phyloP scores from a whole-genome alignment of 1,140 invertebrate species.

The Nixonia krombeini region DNA sequence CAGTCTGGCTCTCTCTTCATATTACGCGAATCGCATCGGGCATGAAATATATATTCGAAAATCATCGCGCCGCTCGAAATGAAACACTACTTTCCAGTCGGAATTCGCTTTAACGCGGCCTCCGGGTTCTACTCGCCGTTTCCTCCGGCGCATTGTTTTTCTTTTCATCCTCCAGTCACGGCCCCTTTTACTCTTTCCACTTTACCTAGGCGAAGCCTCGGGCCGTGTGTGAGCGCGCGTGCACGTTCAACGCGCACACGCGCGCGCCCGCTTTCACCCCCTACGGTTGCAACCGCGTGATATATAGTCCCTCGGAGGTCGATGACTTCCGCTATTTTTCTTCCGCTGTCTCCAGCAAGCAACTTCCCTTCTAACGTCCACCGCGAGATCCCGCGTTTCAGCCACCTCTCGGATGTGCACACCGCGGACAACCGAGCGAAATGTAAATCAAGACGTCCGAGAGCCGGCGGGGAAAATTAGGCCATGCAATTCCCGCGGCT shows the following conservation, averaged over 20 bases:
- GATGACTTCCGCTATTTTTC: constrained; percentile 83
- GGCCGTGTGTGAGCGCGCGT: constrained; percentile 15
- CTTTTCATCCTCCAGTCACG: constrained; percentile 46
- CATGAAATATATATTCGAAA: not conserved
- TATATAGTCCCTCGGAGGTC: constrained; percentile 81
- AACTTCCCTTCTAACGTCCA: constrained; percentile 68
- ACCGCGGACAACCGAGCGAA: constrained; percentile 50
- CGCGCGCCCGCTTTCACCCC: constrained; percentile 49
- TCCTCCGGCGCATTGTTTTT: constrained; percentile 32
- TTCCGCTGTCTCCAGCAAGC: constrained; percentile 75
- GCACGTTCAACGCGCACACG: constrained; percentile 41
- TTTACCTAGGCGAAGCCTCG: constrained; percentile 40
- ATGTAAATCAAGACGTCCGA: constrained; percentile 20
- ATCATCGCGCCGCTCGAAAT: not conserved
- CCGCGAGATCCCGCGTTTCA: constrained; percentile 43
- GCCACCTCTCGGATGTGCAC: constrained; percentile 53
- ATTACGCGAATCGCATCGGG: no score
- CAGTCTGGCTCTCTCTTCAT: no score
- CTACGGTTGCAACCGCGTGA: constrained; percentile 71
- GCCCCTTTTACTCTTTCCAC: constrained; percentile 57
- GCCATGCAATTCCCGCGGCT: no score
- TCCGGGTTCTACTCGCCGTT: constrained; percentile 24
- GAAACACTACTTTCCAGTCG: constrained; percentile 1
- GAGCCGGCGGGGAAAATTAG: constrained; percentile 29
- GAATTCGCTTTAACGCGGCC: constrained; percentile 14